A percentile compares a stretch with the other conserved stretches of the same genome.
These are phyloP conservation scores for Haliclystus octoradiatus DNA, from an alignment of 30 jellyfish, hydroid and myxozoan genomes.

Conservation along the genomic window DNA sequence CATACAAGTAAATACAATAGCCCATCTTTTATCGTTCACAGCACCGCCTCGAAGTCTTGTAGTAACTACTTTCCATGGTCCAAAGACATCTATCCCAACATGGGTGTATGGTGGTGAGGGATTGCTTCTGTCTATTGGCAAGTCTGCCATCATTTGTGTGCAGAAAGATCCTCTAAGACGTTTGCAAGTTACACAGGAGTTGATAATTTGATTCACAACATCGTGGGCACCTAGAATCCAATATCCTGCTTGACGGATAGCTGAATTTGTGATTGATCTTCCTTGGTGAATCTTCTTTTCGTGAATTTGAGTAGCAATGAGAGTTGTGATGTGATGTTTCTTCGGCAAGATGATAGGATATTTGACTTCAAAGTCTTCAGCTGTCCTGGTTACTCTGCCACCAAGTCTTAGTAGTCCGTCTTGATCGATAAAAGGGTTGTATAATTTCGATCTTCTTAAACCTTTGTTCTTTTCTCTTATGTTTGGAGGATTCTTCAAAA, in stretches of 20 bases:
- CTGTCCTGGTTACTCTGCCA: constrained; percentile 20
- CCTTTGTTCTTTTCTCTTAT: not conserved
- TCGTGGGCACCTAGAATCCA: constrained; percentile 27
- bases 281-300: constrained; percentile 19
- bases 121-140: constrained; percentile 31
- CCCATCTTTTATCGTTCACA: constrained; percentile 12
- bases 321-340: not conserved
- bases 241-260: constrained; percentile 17
- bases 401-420: constrained; percentile 36
- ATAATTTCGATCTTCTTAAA: not conserved
- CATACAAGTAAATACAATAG: constrained; percentile 20
- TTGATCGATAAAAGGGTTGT: constrained; percentile 21
- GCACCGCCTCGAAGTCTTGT: not conserved
- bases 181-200: constrained; percentile 26
- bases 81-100: constrained; percentile 25
- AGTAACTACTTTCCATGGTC: not conserved
- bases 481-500: too few species aligned
- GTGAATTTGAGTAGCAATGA: not conserved
- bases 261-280: constrained; percentile 9
- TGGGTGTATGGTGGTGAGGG: constrained; percentile 35
- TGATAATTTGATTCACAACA: constrained; percentile 10
- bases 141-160: constrained; percentile 41
- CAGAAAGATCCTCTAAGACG: constrained; percentile 13
- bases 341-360: constrained; percentile 20
- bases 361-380: not conserved